Evolutionary conservation across 2,797 vertebrate genomes (phyloP).

Genomic region (Ptychadena robeensis): DNA sequence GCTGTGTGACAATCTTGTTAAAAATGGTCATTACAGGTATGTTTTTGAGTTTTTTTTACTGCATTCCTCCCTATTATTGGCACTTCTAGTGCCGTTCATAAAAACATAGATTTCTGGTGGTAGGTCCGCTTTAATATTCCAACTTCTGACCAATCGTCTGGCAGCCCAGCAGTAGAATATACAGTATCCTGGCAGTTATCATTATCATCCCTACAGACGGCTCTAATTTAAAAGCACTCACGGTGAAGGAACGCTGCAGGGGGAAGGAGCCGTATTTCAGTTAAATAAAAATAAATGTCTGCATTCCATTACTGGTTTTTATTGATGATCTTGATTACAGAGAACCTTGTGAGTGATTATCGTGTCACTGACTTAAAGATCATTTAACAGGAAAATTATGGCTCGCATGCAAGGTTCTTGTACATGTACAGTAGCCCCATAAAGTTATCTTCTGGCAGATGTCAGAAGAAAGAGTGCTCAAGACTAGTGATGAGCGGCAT

Average conservation of each 20-base stretch:
- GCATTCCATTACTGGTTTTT: slow-evolving; percentile 12
- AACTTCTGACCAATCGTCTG: slow-evolving; percentile 7
- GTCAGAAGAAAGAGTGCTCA: not conserved
- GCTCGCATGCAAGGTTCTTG: not conserved
- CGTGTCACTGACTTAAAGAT: not conserved
- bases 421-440: not conserved
- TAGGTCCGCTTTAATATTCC: too few species aligned
- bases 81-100: too few species aligned
- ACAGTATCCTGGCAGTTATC: slow-evolving; percentile 3
- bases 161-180: not conserved
- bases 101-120: too few species aligned
- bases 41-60: too few species aligned
- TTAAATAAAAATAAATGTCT: slow-evolving; percentile 6
- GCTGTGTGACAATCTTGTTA: too few species aligned
- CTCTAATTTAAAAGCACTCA: slow-evolving; percentile 34
- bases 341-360: slow-evolving; percentile 26
- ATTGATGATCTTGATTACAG: slow-evolving; percentile 1
- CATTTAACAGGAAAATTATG: slow-evolving; percentile 15
- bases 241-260: not conserved
- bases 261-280: not conserved
- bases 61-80: too few species aligned
- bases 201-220: not conserved
- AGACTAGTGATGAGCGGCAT: not conserved
- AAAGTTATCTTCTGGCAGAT: not conserved
- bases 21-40: too few species aligned